Conservation (phyloP, 2,888 invertebrate species). For the Microplitis manilae region DNA sequence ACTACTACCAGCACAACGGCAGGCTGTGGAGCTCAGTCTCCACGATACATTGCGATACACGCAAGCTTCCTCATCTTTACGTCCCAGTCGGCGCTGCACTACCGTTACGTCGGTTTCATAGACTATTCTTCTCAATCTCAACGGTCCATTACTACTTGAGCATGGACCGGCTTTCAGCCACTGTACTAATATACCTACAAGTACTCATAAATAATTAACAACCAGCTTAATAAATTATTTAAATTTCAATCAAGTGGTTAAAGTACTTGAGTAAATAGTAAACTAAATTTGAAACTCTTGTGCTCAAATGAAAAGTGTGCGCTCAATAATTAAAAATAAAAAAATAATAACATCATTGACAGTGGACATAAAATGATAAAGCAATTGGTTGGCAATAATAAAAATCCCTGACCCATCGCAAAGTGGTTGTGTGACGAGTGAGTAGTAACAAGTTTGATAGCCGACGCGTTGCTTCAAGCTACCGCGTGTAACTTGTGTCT, state of each 20-base stretch:
- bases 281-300: too few relatives aligned
- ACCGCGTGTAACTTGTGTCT: too few relatives aligned
- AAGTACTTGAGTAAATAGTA: too few relatives aligned
- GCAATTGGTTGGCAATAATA: too few relatives aligned
- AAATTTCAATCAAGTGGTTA: neutral
- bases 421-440: too few relatives aligned
- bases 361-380: too few relatives aligned
- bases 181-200: constrained; percentile 18
- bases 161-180: constrained; percentile 47
- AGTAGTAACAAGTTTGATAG: too few relatives aligned
- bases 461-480: too few relatives aligned
- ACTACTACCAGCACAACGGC: constrained; percentile 28
- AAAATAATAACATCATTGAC: neutral
- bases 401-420: too few relatives aligned
- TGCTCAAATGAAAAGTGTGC: too few relatives aligned
- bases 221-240: neutral
- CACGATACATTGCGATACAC: constrained; percentile 71
- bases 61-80: constrained; percentile 50
- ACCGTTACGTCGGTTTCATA: constrained; percentile 39
- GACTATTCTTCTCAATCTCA: constrained; percentile 59
- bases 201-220: too few relatives aligned
- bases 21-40: constrained; percentile 47
- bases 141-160: constrained; percentile 54
- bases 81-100: constrained; percentile 49
- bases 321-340: neutral